Evolutionary conservation across 2,888 invertebrate genomes (phyloP).

Genomic region (Microctonus hyperodae): DNA sequence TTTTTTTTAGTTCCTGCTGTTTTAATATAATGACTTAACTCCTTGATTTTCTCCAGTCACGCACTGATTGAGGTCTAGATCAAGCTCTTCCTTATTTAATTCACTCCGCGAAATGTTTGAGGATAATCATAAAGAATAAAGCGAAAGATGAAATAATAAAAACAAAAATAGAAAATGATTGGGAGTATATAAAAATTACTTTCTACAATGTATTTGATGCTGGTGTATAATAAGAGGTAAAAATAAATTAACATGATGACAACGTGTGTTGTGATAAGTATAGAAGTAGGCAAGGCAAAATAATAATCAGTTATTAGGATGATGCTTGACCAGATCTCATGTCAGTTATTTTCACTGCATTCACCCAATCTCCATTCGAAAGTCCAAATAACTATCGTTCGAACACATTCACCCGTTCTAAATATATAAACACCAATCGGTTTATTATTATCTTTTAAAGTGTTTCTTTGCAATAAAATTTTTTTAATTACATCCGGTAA

Average conservation of each 20-base stretch:
- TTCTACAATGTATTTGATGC: slow-evolving; percentile 1
- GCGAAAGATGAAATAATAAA: neutral
- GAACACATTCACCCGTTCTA: neutral
- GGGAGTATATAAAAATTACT: neutral
- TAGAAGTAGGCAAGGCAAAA: slow-evolving; percentile 16
- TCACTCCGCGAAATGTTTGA: slow-evolving; percentile 27
- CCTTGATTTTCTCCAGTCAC: slow-evolving; percentile 46
- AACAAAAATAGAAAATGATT: slow-evolving; percentile 15
- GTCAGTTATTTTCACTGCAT: slow-evolving; percentile 15
- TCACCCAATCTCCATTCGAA: slow-evolving; percentile 22
- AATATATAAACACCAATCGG: slow-evolving; percentile 3
- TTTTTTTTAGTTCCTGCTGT: slow-evolving; percentile 17
- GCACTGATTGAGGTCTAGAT: slow-evolving; percentile 54
- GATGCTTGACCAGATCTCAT: neutral
- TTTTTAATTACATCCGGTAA: slow-evolving; percentile 51
- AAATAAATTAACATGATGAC: too few relatives aligned
- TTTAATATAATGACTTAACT: slow-evolving; percentile 41
- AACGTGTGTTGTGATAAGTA: neutral
- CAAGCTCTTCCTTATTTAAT: slow-evolving; percentile 44
- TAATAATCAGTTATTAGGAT: slow-evolving; percentile 8
- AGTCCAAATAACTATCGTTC: slow-evolving; percentile 11
- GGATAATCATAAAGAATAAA: slow-evolving; percentile 14
- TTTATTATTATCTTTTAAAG: slow-evolving; percentile 14
- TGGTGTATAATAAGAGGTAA: neutral
- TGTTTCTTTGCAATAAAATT: slow-evolving; percentile 2